Evolutionary conservation across 92 coral and sea anemone genomes (phyloP), one percentile per base, ranked within the genome.

Genomic region (Heteractis magnifica): DNA sequence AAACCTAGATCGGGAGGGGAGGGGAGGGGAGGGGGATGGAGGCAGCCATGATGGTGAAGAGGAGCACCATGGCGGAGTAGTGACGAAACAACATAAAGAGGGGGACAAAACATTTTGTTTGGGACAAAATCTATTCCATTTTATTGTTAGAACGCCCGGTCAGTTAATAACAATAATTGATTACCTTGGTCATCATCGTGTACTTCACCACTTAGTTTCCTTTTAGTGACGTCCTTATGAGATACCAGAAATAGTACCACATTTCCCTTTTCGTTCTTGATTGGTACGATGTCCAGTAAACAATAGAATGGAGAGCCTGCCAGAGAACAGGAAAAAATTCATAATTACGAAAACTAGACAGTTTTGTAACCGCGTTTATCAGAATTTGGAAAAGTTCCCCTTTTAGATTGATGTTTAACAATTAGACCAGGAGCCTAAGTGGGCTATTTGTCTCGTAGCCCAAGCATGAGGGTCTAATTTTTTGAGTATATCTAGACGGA

Each of bases 211-310:
- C 94, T 93, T 49, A 91, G 81, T 83, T 91, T 93, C 60, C 94
- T 81, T 71, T 91, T 93, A 41, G 97, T 91, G 72, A 93, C 88
- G 52, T 93, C 97, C 76, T 93, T 93, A 65, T 93, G 97, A 41
- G 97, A 93, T n/a, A 94, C 97, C 73, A 93, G 89, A 70, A 93
- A 93, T 14, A 93, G 87, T 9, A 93, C 97, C 52, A 93, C 97
- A 70, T 89, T 92, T 34, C 97, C 97, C 72, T 93, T 93, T 81
- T 93, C 97, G 48, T 93, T 93, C 82, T 93, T 93, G 85, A 93
- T 93, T 68, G 97, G 97, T 72, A 93, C 94, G 64, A 93, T 93
- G 86, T 93, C 97, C 56, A 93, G 92, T 18, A 93, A 79, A 49
- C 97, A 93, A 88, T 91, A 91, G 75, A 93, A 93, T 12, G 94